Base-by-base conservation (phyloP, 2,888 invertebrate species). In the Pheosia gnoma region DNA sequence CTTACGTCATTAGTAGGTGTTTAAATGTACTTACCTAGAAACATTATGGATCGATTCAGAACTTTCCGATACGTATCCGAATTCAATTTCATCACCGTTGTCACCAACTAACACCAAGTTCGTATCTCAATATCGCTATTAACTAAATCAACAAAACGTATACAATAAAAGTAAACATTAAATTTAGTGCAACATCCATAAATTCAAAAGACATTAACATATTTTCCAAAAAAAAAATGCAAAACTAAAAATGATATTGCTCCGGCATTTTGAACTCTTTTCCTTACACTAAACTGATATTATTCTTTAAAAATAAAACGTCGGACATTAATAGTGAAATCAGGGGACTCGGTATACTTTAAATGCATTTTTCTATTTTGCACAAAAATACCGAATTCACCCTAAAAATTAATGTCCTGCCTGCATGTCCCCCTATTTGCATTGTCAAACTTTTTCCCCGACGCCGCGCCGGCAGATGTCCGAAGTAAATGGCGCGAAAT, bases 401-500 rank as follows among this genome's bases (percentile, higher is more conserved):
- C 93, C 91, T 88, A 91, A 93, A 93, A 93, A 89, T 88, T 87
- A 85, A 92, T 90, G 89, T 90, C 83, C 76, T 80, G 71, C 79
- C 79, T 76, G 25, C 25, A 25, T 25, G 25, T 25, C 25, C 90
- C 91, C 91, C 90, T 91, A 93, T 93, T 93, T 93, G 91, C 91
- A 92, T 93, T 93, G 93, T 91, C 85, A 87, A 89, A 80, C 78
- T 85, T 90, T 91, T 91, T 85, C 83, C 80, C 72, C 84, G 76
- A 73, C 59, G 55, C 36, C 53, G 57, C 59, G 49, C 52, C 70
- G 84, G 88, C 93, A 93, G 92, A 92, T 93, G 93, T 85, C 86
- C 86, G 80, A 78, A 77, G 82, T 90, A 91, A 93, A 93, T 93
- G 92, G 92, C 90, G 92, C 93, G 92, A 91, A 89, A 90, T 93